Conservation (phyloP, 35 echinoderm and acorn worm genomes). For the Eucidaris tribuloides region DNA sequence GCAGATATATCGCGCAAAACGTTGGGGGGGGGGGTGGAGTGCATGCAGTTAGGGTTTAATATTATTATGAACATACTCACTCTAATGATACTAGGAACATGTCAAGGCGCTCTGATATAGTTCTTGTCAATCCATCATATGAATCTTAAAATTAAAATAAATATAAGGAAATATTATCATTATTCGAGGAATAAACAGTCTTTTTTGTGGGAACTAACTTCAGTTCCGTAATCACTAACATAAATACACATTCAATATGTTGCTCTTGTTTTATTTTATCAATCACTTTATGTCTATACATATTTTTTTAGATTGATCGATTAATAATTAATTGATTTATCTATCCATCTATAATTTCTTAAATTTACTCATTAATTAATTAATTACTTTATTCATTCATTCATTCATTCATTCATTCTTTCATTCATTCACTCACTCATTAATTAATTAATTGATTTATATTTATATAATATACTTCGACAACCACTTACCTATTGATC, state of each 20-base stretch:
- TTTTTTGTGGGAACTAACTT: too few relatives aligned
- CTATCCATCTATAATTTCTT: not conserved
- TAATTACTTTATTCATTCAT: not conserved
- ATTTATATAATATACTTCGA: not conserved
- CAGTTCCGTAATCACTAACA: too few relatives aligned
- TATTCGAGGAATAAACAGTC: too few relatives aligned
- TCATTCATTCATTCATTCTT: not conserved
- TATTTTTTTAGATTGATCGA: not conserved
- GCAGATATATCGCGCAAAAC: too few relatives aligned
- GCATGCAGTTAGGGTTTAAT: not conserved
- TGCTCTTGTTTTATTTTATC: too few relatives aligned
- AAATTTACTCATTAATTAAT: not conserved
- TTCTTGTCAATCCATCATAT: conserved; percentile 29
- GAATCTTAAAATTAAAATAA: conserved; percentile 23
- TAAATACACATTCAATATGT: too few relatives aligned
- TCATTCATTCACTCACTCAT: not conserved
- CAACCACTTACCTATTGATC: not conserved
- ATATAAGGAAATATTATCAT: too few relatives aligned
- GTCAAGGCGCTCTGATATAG: conserved; percentile 24
- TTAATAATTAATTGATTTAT: not conserved
- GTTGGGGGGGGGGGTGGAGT: not conserved
- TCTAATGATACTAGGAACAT: conserved; percentile 51
- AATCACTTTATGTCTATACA: too few relatives aligned
- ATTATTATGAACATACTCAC: conserved; percentile 16
- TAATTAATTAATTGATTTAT: not conserved